Percentiles rank a stretch among this genome's conserved stretches.
These are phyloP conservation scores for Acutogordius australiensis DNA, from an alignment of 2,888 invertebrate genomes.

Conservation along the genomic window DNA sequence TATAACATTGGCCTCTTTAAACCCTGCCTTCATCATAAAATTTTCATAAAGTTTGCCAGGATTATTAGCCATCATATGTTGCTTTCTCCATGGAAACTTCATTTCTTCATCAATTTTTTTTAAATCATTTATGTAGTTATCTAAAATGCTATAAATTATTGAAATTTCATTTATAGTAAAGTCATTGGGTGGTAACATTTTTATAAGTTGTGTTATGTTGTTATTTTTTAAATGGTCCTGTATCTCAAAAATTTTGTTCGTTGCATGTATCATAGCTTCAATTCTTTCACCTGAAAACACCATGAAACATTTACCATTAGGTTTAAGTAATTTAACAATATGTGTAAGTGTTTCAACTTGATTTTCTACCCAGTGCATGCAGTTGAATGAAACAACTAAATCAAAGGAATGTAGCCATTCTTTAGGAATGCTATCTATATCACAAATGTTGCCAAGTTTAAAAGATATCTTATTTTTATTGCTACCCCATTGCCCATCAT, in stretches of 20 bases:
- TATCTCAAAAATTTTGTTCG: neutral
- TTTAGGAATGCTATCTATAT: neutral
- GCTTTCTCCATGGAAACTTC: neutral
- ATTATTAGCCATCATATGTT: neutral
- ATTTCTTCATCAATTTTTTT: neutral
- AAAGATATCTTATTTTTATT: neutral
- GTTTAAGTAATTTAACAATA: neutral
- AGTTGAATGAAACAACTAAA: conserved; percentile 5
- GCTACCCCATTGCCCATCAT: neutral
- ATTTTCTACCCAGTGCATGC: conserved; percentile 1
- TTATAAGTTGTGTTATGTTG: no score
- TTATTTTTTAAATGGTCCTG: no score
- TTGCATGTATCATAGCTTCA: neutral
- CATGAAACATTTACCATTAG: neutral
- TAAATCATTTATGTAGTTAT: neutral
- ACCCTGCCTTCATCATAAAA: conserved; percentile 3
- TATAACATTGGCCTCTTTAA: neutral
- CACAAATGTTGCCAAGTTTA: neutral
- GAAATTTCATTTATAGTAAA: no score
- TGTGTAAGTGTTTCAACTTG: neutral
- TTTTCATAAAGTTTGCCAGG: neutral
- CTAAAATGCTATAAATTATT: no score
- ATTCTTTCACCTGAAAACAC: neutral
- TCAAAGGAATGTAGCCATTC: conserved; percentile 1
- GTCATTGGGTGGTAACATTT: no score